Conservation (phyloP, 2,888 invertebrate species). For the Agriopis aurantiaria region DNA sequence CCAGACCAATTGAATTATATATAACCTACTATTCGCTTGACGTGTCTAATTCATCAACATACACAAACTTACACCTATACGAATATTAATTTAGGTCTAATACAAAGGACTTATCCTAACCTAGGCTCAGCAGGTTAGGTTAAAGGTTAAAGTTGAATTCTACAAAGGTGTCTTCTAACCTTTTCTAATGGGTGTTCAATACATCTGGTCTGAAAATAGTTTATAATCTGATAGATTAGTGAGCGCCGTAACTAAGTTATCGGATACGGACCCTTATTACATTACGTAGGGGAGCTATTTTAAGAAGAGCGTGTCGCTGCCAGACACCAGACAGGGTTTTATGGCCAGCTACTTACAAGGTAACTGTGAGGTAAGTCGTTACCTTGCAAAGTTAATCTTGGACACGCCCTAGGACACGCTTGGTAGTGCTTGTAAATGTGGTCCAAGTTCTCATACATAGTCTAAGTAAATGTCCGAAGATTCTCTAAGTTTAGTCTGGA, state of each 20-base stretch:
- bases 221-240: slow-evolving; percentile 39
- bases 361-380: slow-evolving; percentile 24
- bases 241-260: slow-evolving; percentile 38
- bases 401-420: slow-evolving; percentile 27
- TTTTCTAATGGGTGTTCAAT: slow-evolving; percentile 29
- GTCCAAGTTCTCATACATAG: slow-evolving; percentile 25
- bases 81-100: slow-evolving; percentile 18
- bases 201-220: slow-evolving; percentile 26
- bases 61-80: slow-evolving; percentile 3
- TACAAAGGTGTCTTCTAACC: slow-evolving; percentile 14
- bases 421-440: slow-evolving; percentile 21
- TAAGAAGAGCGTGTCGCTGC: slow-evolving; percentile 30
- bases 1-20: not conserved
- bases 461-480: slow-evolving; percentile 23
- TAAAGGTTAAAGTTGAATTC: slow-evolving; percentile 20
- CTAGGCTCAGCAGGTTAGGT: not conserved
- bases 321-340: slow-evolving; percentile 28
- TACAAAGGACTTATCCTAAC: not conserved
- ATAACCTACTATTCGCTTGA: not conserved
- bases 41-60: slow-evolving; percentile 7
- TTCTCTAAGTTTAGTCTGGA: slow-evolving; percentile 12
- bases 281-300: slow-evolving; percentile 43
- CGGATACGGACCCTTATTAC: slow-evolving; percentile 32
- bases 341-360: slow-evolving; percentile 22
- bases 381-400: slow-evolving; percentile 33